phyloP scores from a whole-genome alignment of 2,113 vertebrate species.

The Anser cygnoides region DNA sequence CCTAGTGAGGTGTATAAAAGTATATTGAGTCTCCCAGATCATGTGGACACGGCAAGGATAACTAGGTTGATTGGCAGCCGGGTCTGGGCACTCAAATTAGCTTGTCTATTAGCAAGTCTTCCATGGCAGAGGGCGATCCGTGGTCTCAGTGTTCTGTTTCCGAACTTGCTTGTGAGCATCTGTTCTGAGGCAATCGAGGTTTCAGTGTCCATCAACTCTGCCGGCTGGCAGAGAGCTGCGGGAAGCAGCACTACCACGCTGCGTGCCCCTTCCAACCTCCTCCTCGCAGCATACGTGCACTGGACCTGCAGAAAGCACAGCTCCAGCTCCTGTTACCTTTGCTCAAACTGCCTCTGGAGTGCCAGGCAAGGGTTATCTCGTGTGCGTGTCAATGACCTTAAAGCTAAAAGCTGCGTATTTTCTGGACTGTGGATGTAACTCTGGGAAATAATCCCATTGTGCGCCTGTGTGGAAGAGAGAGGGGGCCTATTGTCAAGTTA shows the following conservation, averaged over 20 bases:
- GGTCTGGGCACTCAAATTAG: conserved; percentile 65
- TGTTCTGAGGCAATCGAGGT: neutral
- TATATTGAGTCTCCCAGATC: neutral
- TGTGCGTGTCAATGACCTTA: neutral
- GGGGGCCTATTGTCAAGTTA: neutral
- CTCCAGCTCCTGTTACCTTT: neutral
- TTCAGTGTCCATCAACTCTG: neutral
- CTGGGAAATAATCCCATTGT: neutral
- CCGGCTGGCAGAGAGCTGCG: neutral
- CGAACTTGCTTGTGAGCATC: neutral
- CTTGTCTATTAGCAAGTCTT: conserved; percentile 28
- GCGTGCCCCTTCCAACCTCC: neutral
- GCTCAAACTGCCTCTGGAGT: neutral
- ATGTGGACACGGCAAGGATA: neutral
- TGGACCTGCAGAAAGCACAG: neutral
- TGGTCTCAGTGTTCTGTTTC: neutral
- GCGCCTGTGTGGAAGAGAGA: neutral
- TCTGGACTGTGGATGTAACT: neutral
- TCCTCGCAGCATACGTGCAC: accelerated
- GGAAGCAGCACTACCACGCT: neutral
- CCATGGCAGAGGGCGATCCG: neutral
- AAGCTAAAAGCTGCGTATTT: neutral
- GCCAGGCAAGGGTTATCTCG: neutral
- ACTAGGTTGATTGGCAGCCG: conserved; percentile 56
- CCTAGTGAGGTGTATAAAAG: neutral